Evolutionary conservation across 2,888 invertebrate genomes (phyloP).

Genomic region (Lepas anatifera): DNA sequence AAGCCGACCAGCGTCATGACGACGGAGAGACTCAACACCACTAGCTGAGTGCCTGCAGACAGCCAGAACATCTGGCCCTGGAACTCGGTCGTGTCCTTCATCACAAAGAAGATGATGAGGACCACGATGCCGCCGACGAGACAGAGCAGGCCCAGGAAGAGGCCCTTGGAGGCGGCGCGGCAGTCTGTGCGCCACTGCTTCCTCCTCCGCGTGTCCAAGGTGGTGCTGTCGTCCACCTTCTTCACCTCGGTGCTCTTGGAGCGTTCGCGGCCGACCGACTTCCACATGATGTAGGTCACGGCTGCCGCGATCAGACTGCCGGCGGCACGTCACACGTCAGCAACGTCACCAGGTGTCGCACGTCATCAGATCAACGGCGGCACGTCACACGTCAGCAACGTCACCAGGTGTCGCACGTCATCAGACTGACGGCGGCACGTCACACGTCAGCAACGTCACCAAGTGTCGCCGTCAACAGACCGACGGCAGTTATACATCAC

Average conservation of each 20-base stretch:
- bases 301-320: constrained; percentile 42
- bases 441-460: too few species aligned
- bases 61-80: constrained; percentile 40
- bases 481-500: too few species aligned
- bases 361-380: too few species aligned
- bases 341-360: too few species aligned
- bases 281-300: constrained; percentile 44
- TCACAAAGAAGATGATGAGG: constrained; percentile 42
- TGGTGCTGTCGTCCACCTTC: constrained; percentile 16
- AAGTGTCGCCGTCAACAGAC: too few species aligned
- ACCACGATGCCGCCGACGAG: constrained; percentile 42
- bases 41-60: constrained; percentile 37
- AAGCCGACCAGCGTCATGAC: constrained; percentile 38
- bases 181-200: constrained; percentile 34
- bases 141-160: constrained; percentile 42
- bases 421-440: too few species aligned
- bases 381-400: too few species aligned
- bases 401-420: too few species aligned
- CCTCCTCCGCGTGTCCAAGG: constrained; percentile 19
- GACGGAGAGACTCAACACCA: constrained; percentile 36
- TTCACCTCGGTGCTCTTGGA: constrained; percentile 22
- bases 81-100: constrained; percentile 40
- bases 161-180: constrained; percentile 42
- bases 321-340: constrained; percentile 12
- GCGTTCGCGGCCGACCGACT: constrained; percentile 36